Percentiles rank a stretch among this genome's conserved stretches.
phyloP scores from a whole-genome alignment of 2,113 vertebrate species.

The Herpailurus yagouaroundi region DNA sequence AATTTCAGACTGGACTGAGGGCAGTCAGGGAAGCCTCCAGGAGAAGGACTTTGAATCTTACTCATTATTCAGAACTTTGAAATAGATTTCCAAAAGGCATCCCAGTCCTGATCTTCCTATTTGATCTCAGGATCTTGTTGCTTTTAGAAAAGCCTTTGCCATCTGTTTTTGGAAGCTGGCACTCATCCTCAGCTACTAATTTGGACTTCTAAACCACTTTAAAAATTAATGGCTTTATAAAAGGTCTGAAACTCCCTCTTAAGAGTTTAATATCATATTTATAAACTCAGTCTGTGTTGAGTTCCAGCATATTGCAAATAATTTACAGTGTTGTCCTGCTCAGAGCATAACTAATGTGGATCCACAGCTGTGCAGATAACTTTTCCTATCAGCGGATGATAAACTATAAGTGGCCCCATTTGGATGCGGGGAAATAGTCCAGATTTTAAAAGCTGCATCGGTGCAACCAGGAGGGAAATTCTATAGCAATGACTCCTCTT shows the following conservation, averaged over 20 bases:
- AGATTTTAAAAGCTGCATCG: slow-evolving; percentile 60
- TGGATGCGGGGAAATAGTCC: slow-evolving; percentile 61
- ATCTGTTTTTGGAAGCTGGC: slow-evolving; percentile 69
- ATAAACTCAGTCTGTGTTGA: slow-evolving; percentile 72
- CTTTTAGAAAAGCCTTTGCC: slow-evolving; percentile 56
- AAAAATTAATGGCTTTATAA: slow-evolving; percentile 78
- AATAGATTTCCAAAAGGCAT: slow-evolving; percentile 47
- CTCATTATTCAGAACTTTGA: slow-evolving; percentile 47
- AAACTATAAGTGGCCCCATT: slow-evolving; percentile 74
- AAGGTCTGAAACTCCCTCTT: slow-evolving; percentile 69
- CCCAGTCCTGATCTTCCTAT: neutral
- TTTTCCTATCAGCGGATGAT: slow-evolving; percentile 75
- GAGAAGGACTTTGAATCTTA: slow-evolving; percentile 11
- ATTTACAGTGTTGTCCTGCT: slow-evolving; percentile 76
- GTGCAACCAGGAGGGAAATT: slow-evolving; percentile 27
- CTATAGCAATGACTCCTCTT: neutral
- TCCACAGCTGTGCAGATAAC: slow-evolving; percentile 76
- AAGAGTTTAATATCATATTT: slow-evolving; percentile 80
- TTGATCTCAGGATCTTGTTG: slow-evolving; percentile 54
- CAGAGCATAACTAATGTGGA: slow-evolving; percentile 72
- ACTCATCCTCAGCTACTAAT: slow-evolving; percentile 43
- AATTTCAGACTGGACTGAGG: neutral
- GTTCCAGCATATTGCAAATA: slow-evolving; percentile 79
- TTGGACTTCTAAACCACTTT: slow-evolving; percentile 66
- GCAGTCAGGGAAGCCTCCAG: neutral